Base-by-base conservation (phyloP, 2,888 invertebrate species). In the Helicoverpa assulta region DNA sequence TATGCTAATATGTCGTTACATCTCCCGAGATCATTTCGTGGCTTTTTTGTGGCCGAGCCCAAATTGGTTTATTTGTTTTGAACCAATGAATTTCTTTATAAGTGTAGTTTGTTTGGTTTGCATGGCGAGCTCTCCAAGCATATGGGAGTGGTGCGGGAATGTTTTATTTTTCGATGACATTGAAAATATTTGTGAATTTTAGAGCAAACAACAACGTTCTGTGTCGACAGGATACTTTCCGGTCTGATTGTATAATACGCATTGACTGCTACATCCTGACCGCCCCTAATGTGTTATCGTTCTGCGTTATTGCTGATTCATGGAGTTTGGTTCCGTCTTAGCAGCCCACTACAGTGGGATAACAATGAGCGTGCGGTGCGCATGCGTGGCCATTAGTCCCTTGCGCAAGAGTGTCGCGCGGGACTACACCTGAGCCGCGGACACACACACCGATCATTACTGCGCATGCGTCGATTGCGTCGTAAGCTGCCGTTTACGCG, bases 41-140 rank as follows among this genome's bases (percentile, higher is more conserved):
- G 78, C 63, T 90, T 93, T 94, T 95, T 95, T 95, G 91, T 92
- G 89, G 75, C 84, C 86, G 85, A 80, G 69, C 90, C 88, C 91
- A 90, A 93, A 94, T 95, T 93, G 93, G 94, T 94, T 94, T 95
- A 94, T 95, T 95, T 95, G 92, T 94, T 94, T 94, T 93, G 92
- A 94, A 89, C 91, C 85, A 92, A 88, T 89, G 87, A 92, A 90
- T 92, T 91, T 90, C 90, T 91, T 92, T 90, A 90, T 88, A 89
- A 90, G 89, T 88, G 84, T 86, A 90, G 91, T 92, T 91, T 94
- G 92, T 94, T 92, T 93, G 87, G 84, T 86, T 93, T 93, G 93
- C 89, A 89, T 89, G 90, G 88, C 88, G 85, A 89, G 78, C 87
- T 86, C 84, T 83, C 82, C 83, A 81, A 85, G 87, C 91, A 90